Evolutionary conservation across 2,113 vertebrate species (phyloP), one percentile per base, ranked within the genome.

Genomic region (Aegithalos caudatus): DNA sequence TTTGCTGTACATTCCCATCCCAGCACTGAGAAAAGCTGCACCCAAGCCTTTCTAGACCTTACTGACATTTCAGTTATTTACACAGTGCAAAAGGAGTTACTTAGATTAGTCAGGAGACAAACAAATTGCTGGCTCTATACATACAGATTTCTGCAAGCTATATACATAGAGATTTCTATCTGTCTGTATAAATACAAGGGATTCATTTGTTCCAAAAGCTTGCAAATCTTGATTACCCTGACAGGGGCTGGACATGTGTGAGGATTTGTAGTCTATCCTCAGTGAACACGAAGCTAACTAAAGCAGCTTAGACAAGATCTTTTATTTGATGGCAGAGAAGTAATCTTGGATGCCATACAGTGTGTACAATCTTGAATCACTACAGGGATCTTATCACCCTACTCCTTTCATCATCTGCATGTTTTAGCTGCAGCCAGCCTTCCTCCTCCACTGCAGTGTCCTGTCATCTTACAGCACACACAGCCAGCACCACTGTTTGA

Each of bases 291-390:
- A 60, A 92, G 83, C 88, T 94, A 97, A 95, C 93, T 91, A 79
- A 71, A 94, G 93, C 83, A 92, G 94, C 95, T 97, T 88, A 96
- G 74, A 88, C 5, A 20, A 82, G 58, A 89, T 90, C 64, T 86
- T 83, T 56, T 35, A 71, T 92, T 89, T 14, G 31, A 93, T 54
- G 60, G n/a, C 64, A 91, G 23, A 94, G 33, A 70, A 89, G 48
- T 88, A 83, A 89, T 88, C 69, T 86, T 53, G 50, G 82, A 82
- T 67, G 65, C 62, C 71, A 60, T 29, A 78, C 78, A 91, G 47
- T 11, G 40, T 33, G 45, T 77, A 58, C 81, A 54, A 35, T n/a
- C 54, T 71, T 10, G 2, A 72, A 77, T 65, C 44, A 21, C 72
- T 61, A 11, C 6, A 56, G n/a, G 20, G 50, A 69, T 91, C 74